Conservation (phyloP, 2,888 invertebrate genomes). For the Aspidiotus rigidus region DNA sequence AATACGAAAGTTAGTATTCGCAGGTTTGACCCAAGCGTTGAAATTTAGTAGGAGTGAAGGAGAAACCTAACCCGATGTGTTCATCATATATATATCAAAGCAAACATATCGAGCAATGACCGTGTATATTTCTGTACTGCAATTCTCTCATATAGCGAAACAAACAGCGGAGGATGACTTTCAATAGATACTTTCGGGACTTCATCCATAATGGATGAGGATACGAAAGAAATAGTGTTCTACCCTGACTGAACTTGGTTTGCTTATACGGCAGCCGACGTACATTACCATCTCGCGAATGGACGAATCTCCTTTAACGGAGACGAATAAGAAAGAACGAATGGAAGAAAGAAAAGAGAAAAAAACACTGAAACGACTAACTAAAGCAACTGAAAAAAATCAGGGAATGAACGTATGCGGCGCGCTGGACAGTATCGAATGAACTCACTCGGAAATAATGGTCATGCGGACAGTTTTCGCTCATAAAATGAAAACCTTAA, state of each 20-base stretch:
- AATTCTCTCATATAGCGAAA: slow-evolving; percentile 13
- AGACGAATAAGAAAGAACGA: slow-evolving; percentile 17
- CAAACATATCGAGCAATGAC: too few species aligned
- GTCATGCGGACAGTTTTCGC: slow-evolving; percentile 27
- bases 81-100: too few species aligned
- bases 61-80: too few species aligned
- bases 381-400: too few species aligned
- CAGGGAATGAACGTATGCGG: slow-evolving; percentile 8
- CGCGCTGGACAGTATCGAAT: slow-evolving; percentile 26
- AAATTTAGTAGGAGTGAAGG: neutral
- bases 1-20: slow-evolving; percentile 1
- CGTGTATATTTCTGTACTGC: neutral
- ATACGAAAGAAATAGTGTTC: slow-evolving; percentile 16
- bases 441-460: slow-evolving; percentile 32
- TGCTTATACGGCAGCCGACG: slow-evolving; percentile 32
- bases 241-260: slow-evolving; percentile 12
- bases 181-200: slow-evolving; percentile 29
- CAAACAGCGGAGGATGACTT: slow-evolving; percentile 30
- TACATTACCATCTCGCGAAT: slow-evolving; percentile 30
- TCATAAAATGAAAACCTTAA: slow-evolving; percentile 27
- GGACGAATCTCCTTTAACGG: slow-evolving; percentile 26
- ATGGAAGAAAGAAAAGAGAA: slow-evolving; percentile 13
- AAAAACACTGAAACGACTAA: neutral
- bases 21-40: neutral
- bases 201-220: slow-evolving; percentile 33